Percentiles rank a stretch among this genome's conserved stretches.
These are phyloP conservation scores for Pogoniulus pusillus DNA, from an alignment of 2,797 vertebrate species.

Conservation along the genomic window DNA sequence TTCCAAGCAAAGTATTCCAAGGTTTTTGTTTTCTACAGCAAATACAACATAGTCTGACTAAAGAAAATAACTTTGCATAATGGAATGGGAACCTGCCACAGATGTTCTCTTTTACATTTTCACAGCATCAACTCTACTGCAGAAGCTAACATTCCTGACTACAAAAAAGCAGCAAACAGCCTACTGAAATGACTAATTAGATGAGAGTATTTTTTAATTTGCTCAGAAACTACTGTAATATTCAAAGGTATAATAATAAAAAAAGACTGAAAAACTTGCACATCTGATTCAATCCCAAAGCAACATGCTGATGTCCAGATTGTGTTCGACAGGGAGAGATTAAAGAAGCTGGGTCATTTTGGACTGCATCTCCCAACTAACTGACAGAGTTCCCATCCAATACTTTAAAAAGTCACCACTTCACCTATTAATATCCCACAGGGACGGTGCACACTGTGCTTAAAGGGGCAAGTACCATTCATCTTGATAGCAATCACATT, in stretches of 20 bases:
- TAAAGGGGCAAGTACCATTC: not conserved
- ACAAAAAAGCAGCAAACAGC: not conserved
- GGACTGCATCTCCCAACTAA: not conserved
- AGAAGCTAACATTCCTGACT: not conserved
- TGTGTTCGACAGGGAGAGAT: rapidly evolving
- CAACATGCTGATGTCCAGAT: not conserved
- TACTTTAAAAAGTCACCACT: not conserved
- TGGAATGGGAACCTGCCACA: not conserved
- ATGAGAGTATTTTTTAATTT: not conserved
- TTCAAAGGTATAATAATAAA: not conserved
- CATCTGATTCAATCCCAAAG: not conserved
- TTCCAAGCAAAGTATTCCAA: not conserved
- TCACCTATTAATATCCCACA: not conserved
- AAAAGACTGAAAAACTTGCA: not conserved
- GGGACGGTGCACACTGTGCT: not conserved
- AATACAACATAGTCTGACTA: not conserved
- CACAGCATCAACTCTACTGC: not conserved
- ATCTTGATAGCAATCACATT: rapidly evolving
- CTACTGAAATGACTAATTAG: not conserved
- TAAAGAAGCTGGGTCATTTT: not conserved
- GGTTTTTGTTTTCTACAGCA: not conserved
- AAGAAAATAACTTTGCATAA: not conserved
- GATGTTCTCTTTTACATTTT: not conserved
- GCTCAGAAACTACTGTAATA: not conserved
- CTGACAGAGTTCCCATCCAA: not conserved